Base-by-base conservation (phyloP, 2,888 invertebrate species). In the Mythimna albipuncta region DNA sequence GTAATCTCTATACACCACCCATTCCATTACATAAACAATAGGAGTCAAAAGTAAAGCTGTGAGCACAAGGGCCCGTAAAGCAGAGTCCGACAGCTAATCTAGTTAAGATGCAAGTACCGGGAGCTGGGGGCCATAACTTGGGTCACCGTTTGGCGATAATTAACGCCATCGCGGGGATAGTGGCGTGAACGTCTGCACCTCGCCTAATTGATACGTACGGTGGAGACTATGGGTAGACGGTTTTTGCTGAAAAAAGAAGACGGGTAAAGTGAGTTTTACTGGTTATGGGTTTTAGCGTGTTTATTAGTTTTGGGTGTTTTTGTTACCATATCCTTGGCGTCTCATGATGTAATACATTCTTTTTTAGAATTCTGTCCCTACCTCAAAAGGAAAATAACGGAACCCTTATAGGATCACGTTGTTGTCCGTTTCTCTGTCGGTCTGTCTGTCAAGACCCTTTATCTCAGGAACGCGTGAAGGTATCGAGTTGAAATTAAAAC, bases 161-260 rank as follows among this genome's bases (percentile, higher is more conserved):
- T 91, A 92, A 91, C 88, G 85, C 82, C 87, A 91, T 91, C 89
- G 41, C 81, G 83, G 86, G 74, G 89, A 91, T 90, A 90, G 91
- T 89, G 88, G 88, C 86, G 87, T 79, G 89, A 88, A 87, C 85
- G 87, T 85, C 85, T 89, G 80, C 88, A 82, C 87, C 85, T 84
- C 77, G 52, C 75, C 87, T 91, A 92, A 92, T 92, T 92, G 89
- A 92, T 89, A 92, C 87, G 88, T 90, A 90, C 85, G 88, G 85
- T 81, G 86, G 50, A 58, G 26, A 58, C n/a, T 21, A 47, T 19
- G 26, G 47, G 21, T 11, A 52, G 35, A 52, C n/a, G 65, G 16
- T 58, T 19, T 41, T 38, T 50, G 50, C 21, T 32, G 21, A 57
- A 64, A 69, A 74, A 63, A 35, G 6, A 2, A 10, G 11, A 9